A percentile compares a stretch with the other conserved stretches of the same genome.
Conservation (phyloP, 2,888 invertebrate species). For the Parascotia fuliginaria region DNA sequence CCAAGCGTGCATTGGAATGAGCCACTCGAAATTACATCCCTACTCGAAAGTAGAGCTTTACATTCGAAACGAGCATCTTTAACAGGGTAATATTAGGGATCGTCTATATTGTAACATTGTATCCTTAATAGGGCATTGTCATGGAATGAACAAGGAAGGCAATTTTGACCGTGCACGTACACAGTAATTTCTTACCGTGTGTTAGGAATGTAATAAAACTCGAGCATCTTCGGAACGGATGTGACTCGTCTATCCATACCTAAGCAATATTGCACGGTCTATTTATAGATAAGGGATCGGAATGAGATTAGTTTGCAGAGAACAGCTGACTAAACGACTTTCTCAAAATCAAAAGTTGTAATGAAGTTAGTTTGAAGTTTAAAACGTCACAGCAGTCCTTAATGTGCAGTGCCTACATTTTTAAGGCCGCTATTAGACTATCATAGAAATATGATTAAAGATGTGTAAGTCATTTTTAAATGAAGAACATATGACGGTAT, state of each 20-base stretch:
- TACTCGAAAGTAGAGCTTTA: constrained; percentile 43
- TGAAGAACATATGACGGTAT: no score
- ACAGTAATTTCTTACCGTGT: constrained; percentile 60
- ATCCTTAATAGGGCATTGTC: constrained; percentile 71
- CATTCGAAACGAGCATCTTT: constrained; percentile 47
- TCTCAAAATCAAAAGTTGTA: no score
- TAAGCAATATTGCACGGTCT: constrained; percentile 18
- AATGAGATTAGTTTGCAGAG: constrained; percentile 3
- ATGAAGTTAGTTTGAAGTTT: constrained; percentile 1
- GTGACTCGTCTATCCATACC: constrained; percentile 48
- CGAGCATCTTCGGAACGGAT: constrained; percentile 61
- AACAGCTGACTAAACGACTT: neutral
- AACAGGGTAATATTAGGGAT: constrained; percentile 44
- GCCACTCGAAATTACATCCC: constrained; percentile 48
- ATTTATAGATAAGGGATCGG: constrained; percentile 23
- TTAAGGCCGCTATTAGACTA: no score
- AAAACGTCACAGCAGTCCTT: neutral
- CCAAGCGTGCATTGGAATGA: constrained; percentile 61
- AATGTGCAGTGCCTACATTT: neutral
- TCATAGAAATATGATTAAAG: no score
- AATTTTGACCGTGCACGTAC: constrained; percentile 69
- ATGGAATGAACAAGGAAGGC: constrained; percentile 59
- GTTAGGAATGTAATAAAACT: constrained; percentile 74
- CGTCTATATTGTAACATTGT: constrained; percentile 60
- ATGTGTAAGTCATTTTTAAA: no score